Evolutionary conservation across 1,140 invertebrate species (phyloP).

Genomic region (Drosophila oshimai): DNA sequence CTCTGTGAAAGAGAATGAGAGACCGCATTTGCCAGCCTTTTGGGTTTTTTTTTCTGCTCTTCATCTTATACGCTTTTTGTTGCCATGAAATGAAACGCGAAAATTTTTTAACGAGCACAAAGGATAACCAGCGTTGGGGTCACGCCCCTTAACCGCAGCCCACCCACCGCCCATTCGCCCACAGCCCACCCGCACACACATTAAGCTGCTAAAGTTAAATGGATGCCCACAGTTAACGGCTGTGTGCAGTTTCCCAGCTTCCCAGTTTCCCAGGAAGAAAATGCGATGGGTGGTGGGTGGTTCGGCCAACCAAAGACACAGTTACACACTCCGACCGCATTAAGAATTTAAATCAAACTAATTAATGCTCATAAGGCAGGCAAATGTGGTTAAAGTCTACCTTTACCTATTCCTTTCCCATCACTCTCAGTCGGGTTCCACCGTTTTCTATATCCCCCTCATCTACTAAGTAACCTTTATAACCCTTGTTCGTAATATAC

Average conservation of each 20-base stretch:
- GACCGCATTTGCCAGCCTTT: conserved; percentile 65
- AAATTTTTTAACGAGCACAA: conserved; percentile 79
- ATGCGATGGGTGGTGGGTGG: background rate
- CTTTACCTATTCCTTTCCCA: background rate
- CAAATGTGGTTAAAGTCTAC: conserved; percentile 47
- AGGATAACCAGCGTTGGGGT: conserved; percentile 48
- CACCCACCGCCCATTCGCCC: no score
- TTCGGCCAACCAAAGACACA: conserved; percentile 41
- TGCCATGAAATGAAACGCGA: conserved; percentile 74
- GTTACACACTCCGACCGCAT: conserved; percentile 49
- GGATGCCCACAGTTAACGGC: conserved; percentile 67
- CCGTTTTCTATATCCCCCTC: background rate
- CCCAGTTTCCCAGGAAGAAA: no score
- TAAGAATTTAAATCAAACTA: conserved; percentile 77
- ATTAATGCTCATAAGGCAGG: conserved; percentile 63
- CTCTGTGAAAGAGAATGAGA: background rate
- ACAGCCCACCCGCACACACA: conserved; percentile 3
- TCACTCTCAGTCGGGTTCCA: background rate
- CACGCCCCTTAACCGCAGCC: conserved; percentile 19
- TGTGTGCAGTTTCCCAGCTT: conserved; percentile 48
- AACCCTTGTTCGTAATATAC: background rate
- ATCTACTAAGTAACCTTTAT: background rate
- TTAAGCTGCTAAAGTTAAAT: conserved; percentile 68
- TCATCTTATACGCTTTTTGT: conserved; percentile 52
- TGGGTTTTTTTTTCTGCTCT: conserved; percentile 7